Percentiles rank a stretch among this genome's conserved stretches.
Evolutionary conservation across 2,888 invertebrate species (phyloP).

Genomic region (Eupeodes luniger): DNA sequence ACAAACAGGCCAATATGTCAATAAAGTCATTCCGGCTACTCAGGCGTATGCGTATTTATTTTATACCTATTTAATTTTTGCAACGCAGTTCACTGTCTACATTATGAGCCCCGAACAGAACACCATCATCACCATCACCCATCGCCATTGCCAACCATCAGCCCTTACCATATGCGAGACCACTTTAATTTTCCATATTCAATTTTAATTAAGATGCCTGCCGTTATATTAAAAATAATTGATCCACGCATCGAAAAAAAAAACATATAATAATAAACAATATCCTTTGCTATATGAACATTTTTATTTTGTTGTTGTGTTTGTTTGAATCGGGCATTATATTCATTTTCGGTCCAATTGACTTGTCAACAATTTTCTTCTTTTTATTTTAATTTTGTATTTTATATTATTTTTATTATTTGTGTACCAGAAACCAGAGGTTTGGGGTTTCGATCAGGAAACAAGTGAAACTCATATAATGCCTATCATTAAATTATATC

Average conservation of each 20-base stretch:
- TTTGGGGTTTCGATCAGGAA: neutral
- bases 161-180: no score
- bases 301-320: neutral
- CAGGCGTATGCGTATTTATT: conserved; percentile 56
- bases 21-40: conserved; percentile 13
- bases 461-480: neutral
- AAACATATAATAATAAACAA: conserved; percentile 5
- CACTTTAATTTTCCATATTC: conserved; percentile 45
- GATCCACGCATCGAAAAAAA: conserved; percentile 19
- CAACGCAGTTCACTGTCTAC: neutral
- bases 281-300: conserved; percentile 34
- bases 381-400: neutral
- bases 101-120: neutral
- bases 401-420: neutral
- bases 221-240: conserved; percentile 52
- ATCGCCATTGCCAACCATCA: no score
- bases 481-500: conserved; percentile 40
- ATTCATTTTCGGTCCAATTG: conserved; percentile 43
- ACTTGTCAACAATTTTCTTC: conserved; percentile 17
- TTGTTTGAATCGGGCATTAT: neutral
- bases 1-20: conserved; percentile 45
- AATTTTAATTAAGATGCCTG: conserved; percentile 48
- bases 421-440: neutral
- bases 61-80: conserved; percentile 33
- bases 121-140: neutral